These are phyloP conservation scores for Panopea generosa DNA, from an alignment of 2,888 invertebrate genomes.

Conservation along the genomic window DNA sequence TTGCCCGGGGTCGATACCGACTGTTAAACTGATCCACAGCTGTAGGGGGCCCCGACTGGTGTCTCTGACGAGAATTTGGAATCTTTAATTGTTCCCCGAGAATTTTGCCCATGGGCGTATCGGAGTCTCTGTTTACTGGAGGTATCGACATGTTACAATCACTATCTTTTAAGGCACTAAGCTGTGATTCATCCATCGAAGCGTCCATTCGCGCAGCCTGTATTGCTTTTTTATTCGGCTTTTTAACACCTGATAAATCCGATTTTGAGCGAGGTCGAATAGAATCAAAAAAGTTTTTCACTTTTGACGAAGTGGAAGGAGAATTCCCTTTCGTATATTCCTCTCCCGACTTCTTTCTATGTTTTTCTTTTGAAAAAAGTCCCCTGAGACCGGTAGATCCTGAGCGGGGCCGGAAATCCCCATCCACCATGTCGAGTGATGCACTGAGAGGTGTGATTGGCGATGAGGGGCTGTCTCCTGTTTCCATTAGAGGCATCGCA, in stretches of 20 bases:
- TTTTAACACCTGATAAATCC: conserved; percentile 80
- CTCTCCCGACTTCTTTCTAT: conserved; percentile 79
- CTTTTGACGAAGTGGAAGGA: conserved; percentile 75
- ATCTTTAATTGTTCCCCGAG: conserved; percentile 76
- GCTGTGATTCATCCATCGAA: conserved; percentile 76
- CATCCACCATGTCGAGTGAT: conserved; percentile 70
- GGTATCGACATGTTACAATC: conserved; percentile 46
- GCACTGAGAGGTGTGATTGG: conserved; percentile 38
- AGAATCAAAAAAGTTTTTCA: conserved; percentile 81
- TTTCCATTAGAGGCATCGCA: conserved; percentile 82
- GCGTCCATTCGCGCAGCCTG: conserved; percentile 69
- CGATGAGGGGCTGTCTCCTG: conserved; percentile 46
- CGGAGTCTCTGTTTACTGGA: conserved; percentile 46
- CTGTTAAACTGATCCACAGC: conserved; percentile 76
- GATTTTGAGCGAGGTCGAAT: conserved; percentile 83
- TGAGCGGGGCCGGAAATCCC: conserved; percentile 78
- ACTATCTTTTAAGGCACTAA: conserved; percentile 63
- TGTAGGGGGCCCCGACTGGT: conserved; percentile 74
- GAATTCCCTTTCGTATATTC: conserved; percentile 66
- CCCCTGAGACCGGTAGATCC: conserved; percentile 77
- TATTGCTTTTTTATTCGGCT: conserved; percentile 74
- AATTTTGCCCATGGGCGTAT: conserved; percentile 82
- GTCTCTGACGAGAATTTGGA: conserved; percentile 67
- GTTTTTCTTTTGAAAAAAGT: conserved; percentile 70
- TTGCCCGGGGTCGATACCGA: conserved; percentile 78